phyloP scores from a whole-genome alignment of 2,113 vertebrate species.

The Ceyx cyanopectus region DNA sequence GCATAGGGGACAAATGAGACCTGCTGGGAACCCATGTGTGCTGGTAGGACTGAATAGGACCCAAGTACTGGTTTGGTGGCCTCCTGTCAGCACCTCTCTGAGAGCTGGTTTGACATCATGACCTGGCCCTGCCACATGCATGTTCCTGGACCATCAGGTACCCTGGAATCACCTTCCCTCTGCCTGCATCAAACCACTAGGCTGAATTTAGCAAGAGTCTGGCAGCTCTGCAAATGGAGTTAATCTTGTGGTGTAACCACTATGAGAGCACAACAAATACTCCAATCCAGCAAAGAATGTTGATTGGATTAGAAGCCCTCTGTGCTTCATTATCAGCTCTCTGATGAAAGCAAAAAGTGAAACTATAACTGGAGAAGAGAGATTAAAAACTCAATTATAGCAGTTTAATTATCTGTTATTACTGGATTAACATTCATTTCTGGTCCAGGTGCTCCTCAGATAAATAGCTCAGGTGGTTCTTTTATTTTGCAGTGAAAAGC shows the following conservation, averaged over 20 bases:
- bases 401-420: slow-evolving; percentile 44
- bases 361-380: slow-evolving; percentile 36
- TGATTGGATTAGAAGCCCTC: slow-evolving; percentile 44
- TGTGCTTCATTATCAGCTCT: slow-evolving; percentile 13
- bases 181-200: not conserved
- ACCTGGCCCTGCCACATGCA: not conserved
- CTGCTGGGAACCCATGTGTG: not conserved
- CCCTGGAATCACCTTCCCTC: not conserved
- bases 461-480: slow-evolving; percentile 20
- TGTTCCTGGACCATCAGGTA: not conserved
- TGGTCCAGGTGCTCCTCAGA: slow-evolving; percentile 37
- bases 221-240: not conserved
- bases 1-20: not conserved
- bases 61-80: not conserved
- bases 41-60: not conserved
- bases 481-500: not conserved
- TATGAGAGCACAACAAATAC: not conserved
- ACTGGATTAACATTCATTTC: slow-evolving; percentile 22
- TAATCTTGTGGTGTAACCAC: not conserved
- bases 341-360: not conserved
- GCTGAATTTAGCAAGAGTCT: not conserved
- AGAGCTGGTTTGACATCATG: not conserved
- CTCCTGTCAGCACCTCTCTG: rapidly evolving
- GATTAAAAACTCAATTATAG: slow-evolving; percentile 18
- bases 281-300: not conserved